Base-by-base conservation (phyloP, 2,888 invertebrate species). In the Synergus itoensis region DNA sequence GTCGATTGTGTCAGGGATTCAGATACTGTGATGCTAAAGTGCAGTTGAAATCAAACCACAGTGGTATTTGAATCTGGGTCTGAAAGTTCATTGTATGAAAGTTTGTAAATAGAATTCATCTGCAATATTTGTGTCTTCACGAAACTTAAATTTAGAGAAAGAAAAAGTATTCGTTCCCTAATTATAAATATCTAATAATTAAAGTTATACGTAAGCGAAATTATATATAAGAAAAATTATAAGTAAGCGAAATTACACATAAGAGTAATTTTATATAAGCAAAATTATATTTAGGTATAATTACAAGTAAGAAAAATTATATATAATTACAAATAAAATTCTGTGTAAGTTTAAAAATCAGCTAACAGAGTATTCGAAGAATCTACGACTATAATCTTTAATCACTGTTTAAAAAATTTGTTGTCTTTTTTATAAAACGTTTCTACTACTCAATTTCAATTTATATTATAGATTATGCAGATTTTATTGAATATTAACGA, bases 101-200 rank as follows among this genome's bases (percentile, higher is more conserved):
- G 85, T 84, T 86, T 89, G 90, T 90, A 90, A 80, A 90, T 90
- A 90, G 86, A 82, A 84, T 82, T 84, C 80, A 80, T 87, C 75
- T 85, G 86, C 86, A 83, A 86, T 83, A 84, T 76, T 79, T 80
- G 81, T 82, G 77, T 83, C 83, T 73, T 36, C 36, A 73, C n/a
- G 36, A 73, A 73, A 73, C 69, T 21, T 48, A 73, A 28, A 73
- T 73, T 48, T 40, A 73, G 12, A 69, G n/a, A n/a, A 28, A 48
- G 36, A 73, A 73, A 73, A 73, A 73, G 73, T 73, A 73, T 73
- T 73, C 36, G 73, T 73, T 53, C 11, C n/a, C 28, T 73, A 48
- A 53, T 73, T 53, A 36, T 48, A 62, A 62, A 12, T 12, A 28
- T 18, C 53, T 57, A 57, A 18, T 2, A 28, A 62, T 53, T 53